Conservation (phyloP, 2,113 vertebrate species). For the Dermatemys mawii region DNA sequence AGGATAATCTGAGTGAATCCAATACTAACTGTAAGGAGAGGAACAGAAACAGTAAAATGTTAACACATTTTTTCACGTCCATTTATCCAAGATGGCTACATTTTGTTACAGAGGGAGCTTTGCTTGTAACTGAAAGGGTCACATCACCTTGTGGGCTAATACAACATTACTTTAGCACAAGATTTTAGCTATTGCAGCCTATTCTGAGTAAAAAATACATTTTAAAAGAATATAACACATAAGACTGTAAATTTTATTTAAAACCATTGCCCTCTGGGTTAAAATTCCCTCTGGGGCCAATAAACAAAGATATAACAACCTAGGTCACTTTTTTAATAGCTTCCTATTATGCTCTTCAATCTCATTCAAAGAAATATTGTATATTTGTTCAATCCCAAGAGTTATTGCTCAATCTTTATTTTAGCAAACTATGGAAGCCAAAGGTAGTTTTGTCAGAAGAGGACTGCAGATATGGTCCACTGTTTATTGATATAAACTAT, state of each 20-base stretch:
- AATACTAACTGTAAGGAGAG: constrained; percentile 5
- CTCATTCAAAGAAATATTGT: background rate
- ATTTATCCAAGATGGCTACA: background rate
- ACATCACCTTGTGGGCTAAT: background rate
- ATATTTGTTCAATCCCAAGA: background rate
- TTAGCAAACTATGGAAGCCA: background rate
- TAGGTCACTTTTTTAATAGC: background rate
- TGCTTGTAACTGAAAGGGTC: background rate
- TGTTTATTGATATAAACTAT: background rate
- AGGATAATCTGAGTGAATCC: background rate
- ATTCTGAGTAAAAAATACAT: background rate
- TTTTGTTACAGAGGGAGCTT: background rate
- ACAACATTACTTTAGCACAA: background rate
- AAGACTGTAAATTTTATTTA: background rate
- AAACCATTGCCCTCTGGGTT: background rate
- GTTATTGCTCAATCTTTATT: background rate
- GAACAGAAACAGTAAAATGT: background rate
- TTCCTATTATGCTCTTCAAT: background rate
- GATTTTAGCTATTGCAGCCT: background rate
- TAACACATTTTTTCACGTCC: background rate
- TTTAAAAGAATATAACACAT: background rate
- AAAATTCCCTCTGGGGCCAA: background rate
- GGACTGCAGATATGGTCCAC: background rate
- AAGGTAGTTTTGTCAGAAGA: background rate
- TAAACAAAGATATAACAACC: background rate